Evolutionary conservation across 2,113 vertebrate genomes (phyloP), one percentile per base, ranked within the genome.

Genomic region (Labeo rohita): DNA sequence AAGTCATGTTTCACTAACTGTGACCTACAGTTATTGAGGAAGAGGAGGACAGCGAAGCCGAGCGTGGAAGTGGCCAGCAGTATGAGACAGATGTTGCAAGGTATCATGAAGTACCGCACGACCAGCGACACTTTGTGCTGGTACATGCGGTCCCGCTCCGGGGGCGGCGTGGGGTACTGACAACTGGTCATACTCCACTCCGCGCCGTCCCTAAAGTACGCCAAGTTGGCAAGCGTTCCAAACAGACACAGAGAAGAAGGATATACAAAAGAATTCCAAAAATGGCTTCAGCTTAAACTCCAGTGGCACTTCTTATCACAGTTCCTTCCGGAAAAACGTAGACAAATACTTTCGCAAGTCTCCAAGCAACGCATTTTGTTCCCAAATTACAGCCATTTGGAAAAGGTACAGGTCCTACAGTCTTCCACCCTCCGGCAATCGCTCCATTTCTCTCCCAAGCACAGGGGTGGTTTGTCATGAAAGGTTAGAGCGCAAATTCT

Each of bases 21-120:
- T 61, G 93, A 99, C 98, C 82, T 98, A 99, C 98, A 99, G 93
- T 97, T 98, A 92, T 97, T 98, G 94, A 99, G 98, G 94, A 98
- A 98, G 80, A 99, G 97, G 59, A 99, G 96, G 76, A 97, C 97
- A 0, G 98, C 98, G 36, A 98, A 97, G 80, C 97, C 97, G 91
- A 99, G 95, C 0, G 97, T 98, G 6, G 97, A 96, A 0, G 95
- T 96, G 90, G 98, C 98, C 95, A 99, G 92, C 87, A 99, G 96
- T 93, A 99, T 98, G 89, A 99, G 95, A 92, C 98, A 99, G 92
- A 97, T 97, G 94, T 99, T 99, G 95, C 98, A 99, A 0, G 98
- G 98, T 89, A 99, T 96, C 97, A 98, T 99, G 92, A 99, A 98
- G 88, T 98, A 98, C 0, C 97, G 96, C 85, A 99, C 97, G 88